Conservation (phyloP, 2,888 invertebrate species). For the Zeuzera pyrina region DNA sequence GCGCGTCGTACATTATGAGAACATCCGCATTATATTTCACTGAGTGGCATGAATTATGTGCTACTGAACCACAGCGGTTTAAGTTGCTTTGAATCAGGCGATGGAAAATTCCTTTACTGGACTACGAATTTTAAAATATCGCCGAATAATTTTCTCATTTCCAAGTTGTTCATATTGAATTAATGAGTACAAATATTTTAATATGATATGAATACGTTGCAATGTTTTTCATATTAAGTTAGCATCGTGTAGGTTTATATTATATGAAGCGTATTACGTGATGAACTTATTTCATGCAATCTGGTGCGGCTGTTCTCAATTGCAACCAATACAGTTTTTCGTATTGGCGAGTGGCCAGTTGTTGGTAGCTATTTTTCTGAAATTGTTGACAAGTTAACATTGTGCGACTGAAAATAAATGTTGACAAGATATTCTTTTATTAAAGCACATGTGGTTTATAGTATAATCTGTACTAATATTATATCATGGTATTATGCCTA, state of each 20-base stretch:
- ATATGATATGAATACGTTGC: no score
- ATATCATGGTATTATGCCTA: neutral
- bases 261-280: no score
- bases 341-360: conserved; percentile 35
- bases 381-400: conserved; percentile 25
- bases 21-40: conserved; percentile 66
- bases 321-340: conserved; percentile 35
- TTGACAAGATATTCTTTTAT: no score
- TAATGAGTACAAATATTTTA: no score
- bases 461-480: neutral
- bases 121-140: no score
- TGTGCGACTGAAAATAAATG: conserved; percentile 10
- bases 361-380: conserved; percentile 32
- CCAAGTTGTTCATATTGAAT: no score
- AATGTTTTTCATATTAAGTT: no score
- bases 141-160: no score
- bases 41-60: conserved; percentile 57
- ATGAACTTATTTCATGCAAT: conserved; percentile 13
- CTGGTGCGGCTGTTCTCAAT: conserved; percentile 18
- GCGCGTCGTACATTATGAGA: conserved; percentile 62
- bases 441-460: neutral
- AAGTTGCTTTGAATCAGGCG: conserved; percentile 45
- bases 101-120: conserved; percentile 34
- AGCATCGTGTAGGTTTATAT: no score
- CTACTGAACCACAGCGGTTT: conserved; percentile 36